Evolutionary conservation across 1,140 invertebrate species (phyloP), one percentile per base, ranked within the genome.

Genomic region (Tribolium castaneum): DNA sequence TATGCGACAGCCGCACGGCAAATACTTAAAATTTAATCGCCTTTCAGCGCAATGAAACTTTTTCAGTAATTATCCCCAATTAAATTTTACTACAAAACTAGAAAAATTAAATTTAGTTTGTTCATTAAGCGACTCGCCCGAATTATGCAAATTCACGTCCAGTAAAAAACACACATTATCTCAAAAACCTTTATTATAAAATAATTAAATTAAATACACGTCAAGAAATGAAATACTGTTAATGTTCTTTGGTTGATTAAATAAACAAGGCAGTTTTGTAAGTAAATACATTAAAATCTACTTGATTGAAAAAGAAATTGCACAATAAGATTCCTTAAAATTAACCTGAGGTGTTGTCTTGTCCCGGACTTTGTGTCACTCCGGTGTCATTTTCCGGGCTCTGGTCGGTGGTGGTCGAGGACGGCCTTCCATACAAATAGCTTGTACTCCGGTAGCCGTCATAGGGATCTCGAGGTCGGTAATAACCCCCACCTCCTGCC

Each of bases 381-480:
- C 35, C 39, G 35, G 56, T 35, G 25, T 76, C 73, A 9, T 70
- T 70, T 62, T 34, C 76, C 59, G 78, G 70, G 25, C 78, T 59
- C 16, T 70, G 30, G 9, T 75, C 70, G 0, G 79, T 82, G 7
- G 80, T 87, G 16, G 86, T 87, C n/a, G 87, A 86, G 22, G 86
- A 87, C 80, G 87, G 86, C 34, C 88, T 85, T 77, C 87, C 87
- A 77, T 88, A 87, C 71, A 87, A 83, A 80, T 87, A 87, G 66
- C 87, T 87, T 7, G 87, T 88, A 54, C 87, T 87, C 19, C 87
- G 83, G 85, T 88, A 82, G 45, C 87, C 86, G 76, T 87, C 86
- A 84, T 88, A 83, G 4, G 82, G 87, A 85, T 88, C 86, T 79
- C 86, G 82, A 0, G 86, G 87, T 79, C 87, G 83, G 83, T 80